Percentiles rank a stretch among this genome's conserved stretches.
phyloP scores from a whole-genome alignment of 2,797 vertebrate species.

The Aulostomus chinensis region DNA sequence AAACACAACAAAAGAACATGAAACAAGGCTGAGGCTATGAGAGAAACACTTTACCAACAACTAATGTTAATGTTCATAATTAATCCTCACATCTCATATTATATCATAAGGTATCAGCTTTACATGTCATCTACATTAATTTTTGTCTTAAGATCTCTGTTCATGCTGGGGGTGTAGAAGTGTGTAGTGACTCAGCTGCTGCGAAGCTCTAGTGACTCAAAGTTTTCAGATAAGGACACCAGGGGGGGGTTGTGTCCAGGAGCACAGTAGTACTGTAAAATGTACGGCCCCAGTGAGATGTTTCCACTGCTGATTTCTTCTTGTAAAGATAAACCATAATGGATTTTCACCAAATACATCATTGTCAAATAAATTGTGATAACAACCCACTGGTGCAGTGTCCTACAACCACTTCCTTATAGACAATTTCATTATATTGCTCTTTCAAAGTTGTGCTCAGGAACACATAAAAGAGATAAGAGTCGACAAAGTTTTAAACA shows the following conservation, averaged over 20 bases:
- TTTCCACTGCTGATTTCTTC: slow-evolving; percentile 46
- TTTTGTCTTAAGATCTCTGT: too few relatives aligned
- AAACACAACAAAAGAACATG: slow-evolving; percentile 40
- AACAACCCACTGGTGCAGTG: slow-evolving; percentile 38
- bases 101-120: background rate
- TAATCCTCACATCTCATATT: slow-evolving; percentile 30
- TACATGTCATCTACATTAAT: background rate
- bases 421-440: slow-evolving; percentile 40
- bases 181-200: too few relatives aligned
- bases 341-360: slow-evolving; percentile 59
- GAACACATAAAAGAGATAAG: background rate
- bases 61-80: slow-evolving; percentile 13
- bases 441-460: slow-evolving; percentile 25
- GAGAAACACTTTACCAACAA: slow-evolving; percentile 38
- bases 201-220: too few relatives aligned
- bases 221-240: slow-evolving; percentile 30
- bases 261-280: slow-evolving; percentile 21
- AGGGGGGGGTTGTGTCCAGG: slow-evolving; percentile 19
- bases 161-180: too few relatives aligned
- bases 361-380: slow-evolving; percentile 65
- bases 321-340: slow-evolving; percentile 62
- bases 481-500: background rate
- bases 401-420: slow-evolving; percentile 39
- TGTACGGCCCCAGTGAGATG: slow-evolving; percentile 31
- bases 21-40: slow-evolving; percentile 35